A percentile compares a stretch with the other conserved stretches of the same genome.
Conservation (phyloP, 2,888 invertebrate species). For the Tholera decimalis region DNA sequence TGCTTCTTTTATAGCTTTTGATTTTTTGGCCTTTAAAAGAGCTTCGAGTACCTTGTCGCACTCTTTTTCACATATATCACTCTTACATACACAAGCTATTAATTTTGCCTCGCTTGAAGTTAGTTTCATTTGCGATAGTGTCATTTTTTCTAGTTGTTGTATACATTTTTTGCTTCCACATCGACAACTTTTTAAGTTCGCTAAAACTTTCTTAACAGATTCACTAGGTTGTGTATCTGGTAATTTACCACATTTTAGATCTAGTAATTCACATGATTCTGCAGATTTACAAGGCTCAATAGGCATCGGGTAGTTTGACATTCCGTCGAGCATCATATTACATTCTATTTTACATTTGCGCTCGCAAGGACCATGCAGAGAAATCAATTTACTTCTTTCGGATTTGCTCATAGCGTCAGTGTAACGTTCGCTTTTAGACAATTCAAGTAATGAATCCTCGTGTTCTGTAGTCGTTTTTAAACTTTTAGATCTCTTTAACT, state of each 20-base stretch:
- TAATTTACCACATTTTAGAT: background rate
- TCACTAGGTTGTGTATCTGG: background rate
- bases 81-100: slow-evolving; percentile 45
- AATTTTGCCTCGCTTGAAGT: slow-evolving; percentile 39
- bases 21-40: slow-evolving; percentile 37
- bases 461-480: slow-evolving; percentile 9
- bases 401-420: background rate
- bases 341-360: background rate
- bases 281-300: background rate
- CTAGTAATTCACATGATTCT: background rate
- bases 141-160: slow-evolving; percentile 9
- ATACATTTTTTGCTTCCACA: slow-evolving; percentile 43
- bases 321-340: slow-evolving; percentile 20
- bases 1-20: slow-evolving; percentile 1
- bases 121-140: slow-evolving; percentile 33
- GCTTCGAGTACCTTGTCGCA: slow-evolving; percentile 30
- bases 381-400: background rate
- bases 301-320: slow-evolving; percentile 31
- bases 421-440: slow-evolving; percentile 31
- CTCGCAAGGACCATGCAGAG: background rate
- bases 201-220: background rate
- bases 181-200: slow-evolving; percentile 8
- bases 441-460: slow-evolving; percentile 7
- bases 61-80: slow-evolving; percentile 39
- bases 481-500: slow-evolving; percentile 28